Evolutionary conservation across 2,888 invertebrate species (phyloP).

Genomic region (Ophion slaviceki): DNA sequence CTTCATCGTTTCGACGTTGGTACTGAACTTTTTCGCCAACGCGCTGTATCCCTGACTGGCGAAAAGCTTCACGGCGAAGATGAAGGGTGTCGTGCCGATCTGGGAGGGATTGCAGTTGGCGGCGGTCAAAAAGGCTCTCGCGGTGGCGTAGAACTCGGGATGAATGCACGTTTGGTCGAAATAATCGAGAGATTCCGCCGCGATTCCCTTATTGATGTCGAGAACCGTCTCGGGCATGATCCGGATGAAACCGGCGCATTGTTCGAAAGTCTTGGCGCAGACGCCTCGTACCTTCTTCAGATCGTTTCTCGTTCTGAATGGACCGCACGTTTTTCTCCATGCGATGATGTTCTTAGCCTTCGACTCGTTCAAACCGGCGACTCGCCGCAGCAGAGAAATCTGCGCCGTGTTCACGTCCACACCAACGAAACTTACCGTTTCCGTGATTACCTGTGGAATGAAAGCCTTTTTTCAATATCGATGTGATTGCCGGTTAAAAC

Average conservation of each 20-base stretch:
- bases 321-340: conserved; percentile 89
- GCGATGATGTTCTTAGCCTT: conserved; percentile 92
- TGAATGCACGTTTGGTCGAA: conserved; percentile 95
- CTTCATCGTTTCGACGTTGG: conserved; percentile 87
- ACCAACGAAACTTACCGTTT: conserved; percentile 97
- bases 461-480: neutral
- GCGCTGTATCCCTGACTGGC: conserved; percentile 68
- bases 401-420: conserved; percentile 96
- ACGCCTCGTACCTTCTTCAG: conserved; percentile 91
- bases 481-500: neutral
- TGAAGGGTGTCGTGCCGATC: conserved; percentile 33
- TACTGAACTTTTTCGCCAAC: conserved; percentile 85
- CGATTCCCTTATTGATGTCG: neutral
- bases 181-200: conserved; percentile 65
- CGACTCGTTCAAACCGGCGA: conserved; percentile 92
- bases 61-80: conserved; percentile 52
- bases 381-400: conserved; percentile 90
- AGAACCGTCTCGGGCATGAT: conserved; percentile 84
- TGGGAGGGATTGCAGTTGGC: conserved; percentile 80
- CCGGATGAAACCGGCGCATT: conserved; percentile 94
- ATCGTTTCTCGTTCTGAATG: conserved; percentile 90
- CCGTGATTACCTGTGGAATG: conserved; percentile 88
- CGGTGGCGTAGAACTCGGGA: conserved; percentile 93
- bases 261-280: conserved; percentile 93
- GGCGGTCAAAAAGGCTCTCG: conserved; percentile 85